Evolutionary conservation across 2,797 vertebrate species (phyloP).

Genomic region (Mus caroli): DNA sequence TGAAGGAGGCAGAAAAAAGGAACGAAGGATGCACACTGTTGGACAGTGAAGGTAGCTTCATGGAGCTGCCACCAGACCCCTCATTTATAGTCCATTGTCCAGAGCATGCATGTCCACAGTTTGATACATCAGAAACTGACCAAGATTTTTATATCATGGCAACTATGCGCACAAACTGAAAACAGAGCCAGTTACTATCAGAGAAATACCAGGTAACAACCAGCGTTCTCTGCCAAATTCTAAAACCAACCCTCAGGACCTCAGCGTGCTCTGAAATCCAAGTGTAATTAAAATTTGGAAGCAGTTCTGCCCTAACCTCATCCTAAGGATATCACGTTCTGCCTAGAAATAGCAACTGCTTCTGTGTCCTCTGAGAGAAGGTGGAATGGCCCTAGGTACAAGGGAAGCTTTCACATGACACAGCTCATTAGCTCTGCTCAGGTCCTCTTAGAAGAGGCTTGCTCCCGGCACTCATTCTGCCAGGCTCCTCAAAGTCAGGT

Average conservation of each 20-base stretch:
- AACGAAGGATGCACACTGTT: not conserved
- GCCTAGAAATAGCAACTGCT: not conserved
- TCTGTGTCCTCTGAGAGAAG: not conserved
- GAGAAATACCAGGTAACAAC: not conserved
- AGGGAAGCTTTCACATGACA: not conserved
- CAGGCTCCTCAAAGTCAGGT: conserved; percentile 45
- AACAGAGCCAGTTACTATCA: not conserved
- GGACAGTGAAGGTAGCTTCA: not conserved
- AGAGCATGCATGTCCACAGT: not conserved
- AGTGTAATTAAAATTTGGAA: not conserved
- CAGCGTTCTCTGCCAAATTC: conserved; percentile 19
- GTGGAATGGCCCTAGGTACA: not conserved
- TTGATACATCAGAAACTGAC: not conserved
- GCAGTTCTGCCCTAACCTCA: conserved; percentile 29
- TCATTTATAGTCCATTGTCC: not conserved
- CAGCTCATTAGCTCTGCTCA: not conserved
- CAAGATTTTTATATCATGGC: not conserved
- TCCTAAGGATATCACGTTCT: conserved; percentile 10
- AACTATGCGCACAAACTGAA: not conserved
- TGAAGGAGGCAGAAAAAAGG: conserved; percentile 1
- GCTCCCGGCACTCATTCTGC: conserved; percentile 7
- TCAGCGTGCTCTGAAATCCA: not conserved
- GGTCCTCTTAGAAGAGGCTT: not conserved
- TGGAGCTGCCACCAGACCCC: not conserved
- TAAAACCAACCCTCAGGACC: not conserved